Base-by-base conservation (phyloP, 2,113 vertebrate genomes). In the Oryzias celebensis region DNA sequence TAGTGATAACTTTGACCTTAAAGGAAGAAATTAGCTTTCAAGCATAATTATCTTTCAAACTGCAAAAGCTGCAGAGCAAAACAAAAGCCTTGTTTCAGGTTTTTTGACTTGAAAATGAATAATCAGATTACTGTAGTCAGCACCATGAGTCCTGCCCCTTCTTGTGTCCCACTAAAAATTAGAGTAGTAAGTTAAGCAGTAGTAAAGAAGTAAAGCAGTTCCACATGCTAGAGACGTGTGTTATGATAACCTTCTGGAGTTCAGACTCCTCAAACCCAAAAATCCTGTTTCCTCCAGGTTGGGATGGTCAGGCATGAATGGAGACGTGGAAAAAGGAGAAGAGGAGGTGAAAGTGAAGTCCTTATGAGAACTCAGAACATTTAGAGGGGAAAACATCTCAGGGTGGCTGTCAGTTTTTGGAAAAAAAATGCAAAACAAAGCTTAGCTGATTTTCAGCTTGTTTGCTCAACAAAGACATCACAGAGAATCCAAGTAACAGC, bases 181-280 rank as follows among this genome's bases (percentile, higher is more conserved):
- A 63, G 85, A 62, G 71, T 58, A 20, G 20, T 20, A 20, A 20
- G 20, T 20, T 20, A 20, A 20, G 20, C 20, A 20, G 20, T 20
- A 20, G 20, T 20, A 77, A 50, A 70, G 72, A 62, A 52, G 62
- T 77, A 89, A 90, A 90, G 70, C 87, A 87, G 81, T 89, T 89
- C 88, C 89, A 91, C 87, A 89, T 91, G 89, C 88, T 64, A 75
- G 56, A 73, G 77, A 79, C 54, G 72, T 74, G 66, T 88, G 85
- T 90, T 89, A 78, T 88, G 81, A 74, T 85, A 86, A 83, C 82
- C 83, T 82, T 84, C 87, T 71, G 48, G 65, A 81, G 78, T 69
- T 59, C 61, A 73, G 71, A 68, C 79, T 86, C 83, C 75, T 90
- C 80, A 68, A 71, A 81, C 77, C 71, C 75, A 68, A 81, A 86